These are phyloP conservation scores for Strigops habroptila DNA, from an alignment of 2,113 vertebrate genomes.

Conservation along the genomic window DNA sequence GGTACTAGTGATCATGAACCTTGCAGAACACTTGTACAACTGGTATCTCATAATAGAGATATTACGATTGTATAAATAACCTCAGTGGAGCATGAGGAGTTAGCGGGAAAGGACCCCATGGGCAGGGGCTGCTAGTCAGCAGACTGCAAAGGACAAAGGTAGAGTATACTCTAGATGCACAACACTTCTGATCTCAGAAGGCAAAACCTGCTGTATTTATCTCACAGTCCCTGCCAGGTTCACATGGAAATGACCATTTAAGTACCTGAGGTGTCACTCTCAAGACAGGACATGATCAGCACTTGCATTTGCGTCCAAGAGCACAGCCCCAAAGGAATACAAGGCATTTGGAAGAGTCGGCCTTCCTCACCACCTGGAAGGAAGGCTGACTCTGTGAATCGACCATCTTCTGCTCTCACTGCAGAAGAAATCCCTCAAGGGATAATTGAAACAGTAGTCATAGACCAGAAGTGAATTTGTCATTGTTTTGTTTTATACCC, in stretches of 20 bases:
- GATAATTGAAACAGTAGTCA: background rate
- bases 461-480: background rate
- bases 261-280: background rate
- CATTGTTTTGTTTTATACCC: slow-evolving; percentile 19
- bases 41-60: background rate
- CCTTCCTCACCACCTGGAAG: background rate
- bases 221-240: background rate
- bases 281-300: background rate
- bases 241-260: background rate
- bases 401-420: background rate
- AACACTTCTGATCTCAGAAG: background rate
- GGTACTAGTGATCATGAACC: background rate
- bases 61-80: background rate
- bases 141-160: background rate
- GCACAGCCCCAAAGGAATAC: background rate
- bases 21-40: background rate
- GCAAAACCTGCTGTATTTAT: background rate
- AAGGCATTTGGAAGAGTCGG: background rate
- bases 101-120: background rate
- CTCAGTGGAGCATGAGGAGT: background rate
- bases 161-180: background rate
- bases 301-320: background rate
- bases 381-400: background rate
- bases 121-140: background rate
- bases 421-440: background rate